phyloP scores from a whole-genome alignment of 2,888 invertebrate species.

The Drosophila eohydei region DNA sequence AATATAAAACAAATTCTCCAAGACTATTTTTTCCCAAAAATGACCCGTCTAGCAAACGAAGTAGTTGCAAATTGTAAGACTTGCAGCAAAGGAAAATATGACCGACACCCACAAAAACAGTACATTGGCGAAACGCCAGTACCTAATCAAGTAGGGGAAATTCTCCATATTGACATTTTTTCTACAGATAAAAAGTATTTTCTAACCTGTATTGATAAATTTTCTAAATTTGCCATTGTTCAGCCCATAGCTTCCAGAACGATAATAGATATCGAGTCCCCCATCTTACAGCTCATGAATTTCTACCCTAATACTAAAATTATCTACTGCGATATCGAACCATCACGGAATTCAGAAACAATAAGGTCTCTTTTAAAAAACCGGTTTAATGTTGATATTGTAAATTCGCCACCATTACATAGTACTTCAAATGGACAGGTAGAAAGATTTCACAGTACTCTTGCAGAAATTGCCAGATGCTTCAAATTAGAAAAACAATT shows the following conservation, averaged over 20 bases:
- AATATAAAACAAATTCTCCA: slow-evolving; percentile 3
- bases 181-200: not conserved
- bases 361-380: not conserved
- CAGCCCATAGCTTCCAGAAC: not conserved
- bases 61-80: not conserved
- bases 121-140: not conserved
- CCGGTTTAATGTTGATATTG: not conserved
- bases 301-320: not conserved
- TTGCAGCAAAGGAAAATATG: not conserved
- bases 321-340: not conserved
- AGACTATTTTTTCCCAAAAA: not conserved
- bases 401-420: not conserved
- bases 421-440: not conserved
- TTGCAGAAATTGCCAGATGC: not conserved
- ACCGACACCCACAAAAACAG: not conserved
- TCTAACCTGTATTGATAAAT: not conserved
- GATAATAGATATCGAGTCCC: not conserved
- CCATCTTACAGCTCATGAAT: not conserved
- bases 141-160: not conserved
- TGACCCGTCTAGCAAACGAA: not conserved
- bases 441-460: not conserved
- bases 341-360: not conserved
- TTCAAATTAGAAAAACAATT: not conserved
- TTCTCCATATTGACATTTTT: not conserved
- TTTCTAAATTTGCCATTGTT: not conserved